Evolutionary conservation across 2,113 vertebrate genomes (phyloP).

Genomic region (Epinephelus cyanopodus): DNA sequence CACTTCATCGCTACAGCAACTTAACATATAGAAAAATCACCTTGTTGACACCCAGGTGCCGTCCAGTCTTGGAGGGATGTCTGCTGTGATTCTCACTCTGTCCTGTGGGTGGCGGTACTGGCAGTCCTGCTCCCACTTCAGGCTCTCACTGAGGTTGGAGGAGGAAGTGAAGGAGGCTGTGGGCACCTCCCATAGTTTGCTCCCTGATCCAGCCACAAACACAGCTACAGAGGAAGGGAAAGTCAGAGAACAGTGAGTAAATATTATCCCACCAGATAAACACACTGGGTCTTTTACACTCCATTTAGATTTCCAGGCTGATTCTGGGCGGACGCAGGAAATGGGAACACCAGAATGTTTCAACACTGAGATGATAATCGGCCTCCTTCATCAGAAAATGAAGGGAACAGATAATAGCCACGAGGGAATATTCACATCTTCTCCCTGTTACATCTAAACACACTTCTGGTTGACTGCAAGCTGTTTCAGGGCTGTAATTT

Average conservation of each 20-base stretch:
- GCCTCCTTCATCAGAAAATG: slow-evolving; percentile 30
- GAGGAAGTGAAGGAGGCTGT: slow-evolving; percentile 57
- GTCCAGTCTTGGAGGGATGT: slow-evolving; percentile 86
- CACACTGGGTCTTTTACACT: slow-evolving; percentile 15
- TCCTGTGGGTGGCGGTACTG: slow-evolving; percentile 86
- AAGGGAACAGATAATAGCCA: slow-evolving; percentile 17
- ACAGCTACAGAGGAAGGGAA: slow-evolving; percentile 62
- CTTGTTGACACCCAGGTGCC: slow-evolving; percentile 92
- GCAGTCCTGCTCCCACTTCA: slow-evolving; percentile 86
- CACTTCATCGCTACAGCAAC: background rate
- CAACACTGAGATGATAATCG: slow-evolving; percentile 26
- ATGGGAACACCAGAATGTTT: slow-evolving; percentile 12
- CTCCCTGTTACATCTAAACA: slow-evolving; percentile 45
- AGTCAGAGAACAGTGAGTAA: slow-evolving; percentile 33
- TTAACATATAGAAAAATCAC: slow-evolving; percentile 65
- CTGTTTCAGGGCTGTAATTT: slow-evolving; percentile 53
- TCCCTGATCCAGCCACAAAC: slow-evolving; percentile 73
- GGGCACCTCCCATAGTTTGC: slow-evolving; percentile 82
- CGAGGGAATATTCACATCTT: slow-evolving; percentile 44
- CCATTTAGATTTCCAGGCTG: slow-evolving; percentile 19
- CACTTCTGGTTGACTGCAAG: slow-evolving; percentile 52
- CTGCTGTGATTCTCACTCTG: slow-evolving; percentile 78
- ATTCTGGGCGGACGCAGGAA: slow-evolving; percentile 14
- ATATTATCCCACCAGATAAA: slow-evolving; percentile 32
- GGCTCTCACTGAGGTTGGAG: slow-evolving; percentile 67